Evolutionary conservation across 2,797 vertebrate species (phyloP), one percentile per base, ranked within the genome.

Genomic region (Characodon lateralis): DNA sequence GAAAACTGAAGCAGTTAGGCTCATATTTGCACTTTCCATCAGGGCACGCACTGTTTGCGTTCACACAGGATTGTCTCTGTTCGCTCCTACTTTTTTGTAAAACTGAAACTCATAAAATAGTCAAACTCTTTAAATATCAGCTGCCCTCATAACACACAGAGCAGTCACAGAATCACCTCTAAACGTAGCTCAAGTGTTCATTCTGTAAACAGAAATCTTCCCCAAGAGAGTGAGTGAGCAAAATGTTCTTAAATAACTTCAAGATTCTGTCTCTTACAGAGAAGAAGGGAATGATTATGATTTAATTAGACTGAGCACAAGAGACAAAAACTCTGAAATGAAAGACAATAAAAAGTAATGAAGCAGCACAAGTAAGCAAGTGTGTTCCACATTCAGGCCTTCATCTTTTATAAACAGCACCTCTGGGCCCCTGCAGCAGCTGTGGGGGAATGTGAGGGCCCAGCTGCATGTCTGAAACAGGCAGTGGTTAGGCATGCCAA

Each of bases 161-260:
- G 72, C 79, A 85, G 81, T 79, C 78, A 83, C 74, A 79, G 72
- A 82, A 76, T 46, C 71, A 68, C 79, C 77, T 81, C 87, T 71
- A 71, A 75, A 16, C 13, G 58, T 78, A 83, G 85, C 87, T 91
- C 71, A 82, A 83, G 88, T 92, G 89, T 91, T 79, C 85, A 89
- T 83, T 89, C 75, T 76, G 91, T 91, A 92, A 92, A 93, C 89
- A 93, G 80, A 87, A 78, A 88, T 66, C 74, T 75, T 80, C 81
- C 92, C 89, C 86, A n/a, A 72, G 89, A 85, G 87, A 93, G 63
- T 73, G 82, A 86, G 82, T 88, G 83, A 81, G 88, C 83, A 86
- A 86, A 72, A 86, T 90, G 91, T 89, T 89, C 88, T 84, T 85
- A 89, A 87, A 88, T 82, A 91, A 89, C 93, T 90, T 92, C 94